A percentile compares a stretch with the other conserved stretches of the same genome.
Conservation (phyloP, 2,888 invertebrate species). For the Sinelater perroti region DNA sequence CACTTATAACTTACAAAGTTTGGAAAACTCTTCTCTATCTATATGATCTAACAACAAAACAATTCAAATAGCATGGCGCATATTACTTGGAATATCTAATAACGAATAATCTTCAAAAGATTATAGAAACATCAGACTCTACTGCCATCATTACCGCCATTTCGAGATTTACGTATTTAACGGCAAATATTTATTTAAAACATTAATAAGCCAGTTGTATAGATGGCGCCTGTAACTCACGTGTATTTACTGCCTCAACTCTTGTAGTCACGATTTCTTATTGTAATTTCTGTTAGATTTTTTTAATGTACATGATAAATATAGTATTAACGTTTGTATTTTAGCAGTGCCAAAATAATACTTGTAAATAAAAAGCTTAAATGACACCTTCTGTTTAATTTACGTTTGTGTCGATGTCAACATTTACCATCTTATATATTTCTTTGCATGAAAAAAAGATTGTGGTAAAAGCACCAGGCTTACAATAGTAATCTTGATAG, state of each 20-base stretch:
- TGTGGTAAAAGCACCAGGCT: too few relatives aligned
- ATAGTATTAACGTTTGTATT: conserved; percentile 19
- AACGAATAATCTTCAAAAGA: too few relatives aligned
- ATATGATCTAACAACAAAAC: too few relatives aligned
- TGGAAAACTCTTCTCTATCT: neutral
- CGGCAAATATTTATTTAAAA: neutral
- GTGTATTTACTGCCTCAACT: conserved; percentile 13
- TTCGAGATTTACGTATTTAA: neutral
- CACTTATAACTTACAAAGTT: neutral
- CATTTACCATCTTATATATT: too few relatives aligned
- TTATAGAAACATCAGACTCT: too few relatives aligned
- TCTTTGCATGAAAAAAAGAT: too few relatives aligned
- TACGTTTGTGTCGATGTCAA: too few relatives aligned
- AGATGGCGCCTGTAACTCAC: conserved; percentile 12
- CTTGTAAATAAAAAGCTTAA: conserved; percentile 33
- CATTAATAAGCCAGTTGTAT: conserved; percentile 15
- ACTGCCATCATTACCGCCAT: neutral
- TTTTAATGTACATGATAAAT: conserved; percentile 6
- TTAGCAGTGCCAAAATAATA: conserved; percentile 38
- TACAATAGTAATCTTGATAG: too few relatives aligned
- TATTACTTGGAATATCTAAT: too few relatives aligned
- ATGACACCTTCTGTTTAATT: too few relatives aligned
- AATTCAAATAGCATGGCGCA: too few relatives aligned
- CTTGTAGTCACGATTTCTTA: conserved; percentile 4
- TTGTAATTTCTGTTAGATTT: conserved; percentile 5